phyloP scores from a whole-genome alignment of 2,113 vertebrate genomes.

The Macaca nemestrina region DNA sequence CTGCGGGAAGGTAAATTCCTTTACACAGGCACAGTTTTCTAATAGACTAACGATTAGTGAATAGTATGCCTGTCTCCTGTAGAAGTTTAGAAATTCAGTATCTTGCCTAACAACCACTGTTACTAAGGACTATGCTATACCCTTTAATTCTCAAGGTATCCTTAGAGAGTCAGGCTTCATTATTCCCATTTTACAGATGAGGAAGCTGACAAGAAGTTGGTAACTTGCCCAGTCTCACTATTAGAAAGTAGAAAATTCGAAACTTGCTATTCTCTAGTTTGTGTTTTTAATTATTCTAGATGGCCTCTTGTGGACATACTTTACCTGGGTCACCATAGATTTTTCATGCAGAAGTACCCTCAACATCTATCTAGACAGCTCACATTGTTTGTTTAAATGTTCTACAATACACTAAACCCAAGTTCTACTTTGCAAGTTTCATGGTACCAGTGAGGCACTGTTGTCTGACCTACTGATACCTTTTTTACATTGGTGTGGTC shows the following conservation, averaged over 20 bases:
- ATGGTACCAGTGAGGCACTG: background rate
- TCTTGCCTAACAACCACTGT: background rate
- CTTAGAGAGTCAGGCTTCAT: background rate
- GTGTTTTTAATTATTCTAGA: background rate
- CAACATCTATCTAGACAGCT: background rate
- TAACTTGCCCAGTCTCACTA: background rate
- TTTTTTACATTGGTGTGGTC: background rate
- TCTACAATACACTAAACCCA: background rate
- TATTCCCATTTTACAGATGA: background rate
- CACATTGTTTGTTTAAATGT: background rate
- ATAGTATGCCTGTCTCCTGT: background rate
- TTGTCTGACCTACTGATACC: rapidly evolving
- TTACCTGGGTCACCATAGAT: background rate
- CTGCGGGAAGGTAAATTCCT: background rate
- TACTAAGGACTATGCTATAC: background rate
- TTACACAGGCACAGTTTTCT: background rate
- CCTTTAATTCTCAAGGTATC: background rate
- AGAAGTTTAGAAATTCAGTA: background rate
- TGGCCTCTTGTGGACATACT: background rate
- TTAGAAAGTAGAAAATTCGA: background rate
- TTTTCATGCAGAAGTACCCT: background rate
- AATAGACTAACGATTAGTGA: background rate
- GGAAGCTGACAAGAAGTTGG: background rate
- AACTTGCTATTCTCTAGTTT: background rate
- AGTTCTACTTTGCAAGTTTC: background rate